Evolutionary conservation across 2,113 vertebrate species (phyloP), one percentile per base, ranked within the genome.

Genomic region (Crypturellus undulatus): DNA sequence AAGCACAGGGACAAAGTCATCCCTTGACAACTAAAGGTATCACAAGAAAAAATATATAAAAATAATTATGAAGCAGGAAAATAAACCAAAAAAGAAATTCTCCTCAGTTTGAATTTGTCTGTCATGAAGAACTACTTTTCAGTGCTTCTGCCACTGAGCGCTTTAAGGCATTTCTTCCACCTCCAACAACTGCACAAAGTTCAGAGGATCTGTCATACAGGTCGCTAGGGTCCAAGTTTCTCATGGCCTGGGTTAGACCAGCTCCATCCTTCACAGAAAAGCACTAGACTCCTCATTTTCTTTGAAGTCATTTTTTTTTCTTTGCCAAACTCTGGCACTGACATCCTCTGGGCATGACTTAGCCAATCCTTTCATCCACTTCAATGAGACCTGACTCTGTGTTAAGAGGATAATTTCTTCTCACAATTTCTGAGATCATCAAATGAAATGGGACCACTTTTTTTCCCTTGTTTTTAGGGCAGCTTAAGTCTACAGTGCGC

Each of bases 301-400:
- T 52, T 17, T 18, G 54, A 60, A 68, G 68, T 49, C 28, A 9
- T 49, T 49, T 22, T 49, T 49, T 4, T 59, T 86, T 79, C 88
- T 59, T 76, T 86, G 54, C 42, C 75, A 60, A 34, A 71, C 60
- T 51, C 51, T 80, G 42, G 16, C 68, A 78, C 24, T 51, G 38
- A 79, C 56, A 93, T 25, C 26, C 59, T 56, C 79, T 82, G 51
- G 67, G 26, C 76, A 45, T 67, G 71, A 87, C 89, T 42, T 60
- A 82, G 63, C 3, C 75, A 77, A 63, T 87, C 77, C 93, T 96
- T 79, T 87, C 71, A 77, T 82, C 59, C 36, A 65, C 26, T 84
- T 92, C 91, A 91, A n/a, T 59, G 56, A 89, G 38, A 42, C 28
- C 68, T 83, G 81, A 85, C 56, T 79, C 58, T 65, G 6, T 32